phyloP scores from a whole-genome alignment of 2,797 vertebrate species.

The Sebastes iracundus region DNA sequence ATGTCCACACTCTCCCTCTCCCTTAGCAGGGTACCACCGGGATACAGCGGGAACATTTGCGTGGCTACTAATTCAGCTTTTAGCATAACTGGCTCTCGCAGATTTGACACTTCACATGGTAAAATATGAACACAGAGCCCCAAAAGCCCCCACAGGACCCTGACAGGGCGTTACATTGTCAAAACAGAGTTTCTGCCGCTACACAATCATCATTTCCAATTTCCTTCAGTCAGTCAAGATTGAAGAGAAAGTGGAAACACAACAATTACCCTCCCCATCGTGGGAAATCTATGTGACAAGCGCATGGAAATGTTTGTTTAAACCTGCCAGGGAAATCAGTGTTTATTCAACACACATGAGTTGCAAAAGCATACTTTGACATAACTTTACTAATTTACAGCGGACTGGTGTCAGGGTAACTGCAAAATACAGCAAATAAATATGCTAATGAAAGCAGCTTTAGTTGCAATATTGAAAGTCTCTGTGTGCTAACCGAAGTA shows the following conservation, averaged over 20 bases:
- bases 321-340: conserved; percentile 56
- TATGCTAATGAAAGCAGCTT: conserved; percentile 6
- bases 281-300: conserved; percentile 64
- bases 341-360: conserved; percentile 63
- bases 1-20: conserved; percentile 25
- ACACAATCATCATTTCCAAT: conserved; percentile 63
- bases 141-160: conserved; percentile 26
- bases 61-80: conserved; percentile 53
- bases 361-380: conserved; percentile 31
- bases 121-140: conserved; percentile 46
- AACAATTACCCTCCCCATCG: conserved; percentile 50
- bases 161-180: conserved; percentile 48
- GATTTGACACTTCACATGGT: conserved; percentile 48
- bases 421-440: conserved; percentile 20
- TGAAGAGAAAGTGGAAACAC: conserved; percentile 62
- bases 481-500: not conserved
- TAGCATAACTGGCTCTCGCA: conserved; percentile 43
- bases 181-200: conserved; percentile 54
- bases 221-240: conserved; percentile 65
- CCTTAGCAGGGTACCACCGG: conserved; percentile 25
- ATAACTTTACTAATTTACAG: conserved; percentile 11
- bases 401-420: not conserved
- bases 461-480: not conserved
- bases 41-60: conserved; percentile 48
- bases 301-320: conserved; percentile 63